Conservation (phyloP, 2,113 vertebrate genomes). For the Rattus rattus region DNA sequence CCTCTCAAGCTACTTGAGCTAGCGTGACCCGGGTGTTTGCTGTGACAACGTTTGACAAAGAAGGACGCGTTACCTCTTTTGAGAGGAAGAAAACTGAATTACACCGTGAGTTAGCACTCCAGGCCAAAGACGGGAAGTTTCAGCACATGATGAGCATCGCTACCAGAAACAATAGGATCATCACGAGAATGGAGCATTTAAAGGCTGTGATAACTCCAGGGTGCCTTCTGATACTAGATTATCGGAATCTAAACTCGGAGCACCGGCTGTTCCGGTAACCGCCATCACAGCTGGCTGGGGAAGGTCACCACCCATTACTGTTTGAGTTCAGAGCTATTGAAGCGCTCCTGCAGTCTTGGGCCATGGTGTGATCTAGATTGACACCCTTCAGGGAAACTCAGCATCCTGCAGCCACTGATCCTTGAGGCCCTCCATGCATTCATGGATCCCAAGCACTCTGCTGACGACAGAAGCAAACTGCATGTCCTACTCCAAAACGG, state of each 20-base stretch:
- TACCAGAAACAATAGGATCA: constrained; percentile 94
- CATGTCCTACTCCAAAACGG: constrained; percentile 96
- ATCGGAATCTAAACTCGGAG: constrained; percentile 93
- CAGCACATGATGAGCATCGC: constrained; percentile 95
- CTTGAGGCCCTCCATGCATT: constrained; percentile 94
- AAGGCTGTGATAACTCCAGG: constrained; percentile 96
- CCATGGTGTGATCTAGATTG: constrained; percentile 92
- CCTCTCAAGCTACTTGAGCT: too few relatives aligned
- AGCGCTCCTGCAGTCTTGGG: constrained; percentile 95
- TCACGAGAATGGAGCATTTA: constrained; percentile 96
- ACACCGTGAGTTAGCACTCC: constrained; percentile 95
- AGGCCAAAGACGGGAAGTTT: constrained; percentile 96
- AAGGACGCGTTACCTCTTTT: too few relatives aligned
- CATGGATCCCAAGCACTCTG: constrained; percentile 95
- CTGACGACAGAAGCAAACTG: constrained; percentile 96
- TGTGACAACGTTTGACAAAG: too few relatives aligned
- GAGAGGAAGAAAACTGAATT: constrained; percentile 98
- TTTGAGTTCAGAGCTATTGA: constrained; percentile 99
- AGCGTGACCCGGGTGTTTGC: too few relatives aligned
- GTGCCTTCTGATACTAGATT: constrained; percentile 95
- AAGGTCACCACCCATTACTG: constrained; percentile 91
- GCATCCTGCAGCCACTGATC: constrained; percentile 93
- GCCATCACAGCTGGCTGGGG: constrained; percentile 92
- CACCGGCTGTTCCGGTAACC: constrained; percentile 94
- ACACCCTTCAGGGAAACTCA: constrained; percentile 91